phyloP scores from a whole-genome alignment of 1,140 invertebrate genomes.

The Drosophila melanogaster region Release_6_plus_ISO1_MT NT_037436.4:12061501-12062000 shows the following conservation, averaged over 20 bases:
- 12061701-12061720: conserved; percentile 76
- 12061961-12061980: no score
- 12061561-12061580: conserved; percentile 76
- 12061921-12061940: neutral
- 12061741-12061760: conserved; percentile 81
- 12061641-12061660: conserved; percentile 43
- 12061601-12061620: conserved; percentile 64
- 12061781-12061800: conserved; percentile 81
- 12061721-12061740: conserved; percentile 74
- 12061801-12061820: conserved; percentile 59
- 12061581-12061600: conserved; percentile 79
- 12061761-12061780: conserved; percentile 82
- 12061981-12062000: no score
- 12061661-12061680: conserved; percentile 58
- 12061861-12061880: conserved; percentile 28
- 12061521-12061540: conserved; percentile 18
- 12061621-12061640: conserved; percentile 32
- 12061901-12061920: conserved; percentile 50
- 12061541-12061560: conserved; percentile 66
- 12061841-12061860: conserved; percentile 59
- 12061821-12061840: conserved; percentile 62
- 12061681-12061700: conserved; percentile 79
- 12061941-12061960: no score
- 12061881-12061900: conserved; percentile 36
- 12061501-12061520: conserved; percentile 29